Conservation (phyloP, 2,113 vertebrate species). For the human region DNA sequence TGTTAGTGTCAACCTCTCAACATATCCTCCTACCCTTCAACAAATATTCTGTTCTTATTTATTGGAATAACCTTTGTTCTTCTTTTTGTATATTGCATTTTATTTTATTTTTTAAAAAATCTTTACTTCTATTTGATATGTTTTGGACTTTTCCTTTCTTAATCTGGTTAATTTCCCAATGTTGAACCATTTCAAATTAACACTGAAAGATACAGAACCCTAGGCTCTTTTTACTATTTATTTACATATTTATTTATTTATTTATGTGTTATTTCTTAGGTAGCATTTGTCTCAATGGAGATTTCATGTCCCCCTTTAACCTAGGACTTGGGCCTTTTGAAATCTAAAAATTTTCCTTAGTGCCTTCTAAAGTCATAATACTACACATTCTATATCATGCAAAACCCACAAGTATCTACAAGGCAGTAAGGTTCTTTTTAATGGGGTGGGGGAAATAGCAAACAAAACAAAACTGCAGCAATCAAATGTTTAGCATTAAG, state of each 20-base stretch:
- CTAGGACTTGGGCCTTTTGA: not conserved
- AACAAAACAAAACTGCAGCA: not conserved
- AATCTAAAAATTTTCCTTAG: not conserved
- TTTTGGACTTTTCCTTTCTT: not conserved
- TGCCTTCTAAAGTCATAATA: not conserved
- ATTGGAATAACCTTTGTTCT: not conserved
- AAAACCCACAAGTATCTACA: not conserved
- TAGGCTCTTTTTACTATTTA: not conserved
- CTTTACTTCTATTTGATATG: not conserved
- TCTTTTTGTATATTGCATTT: not conserved
- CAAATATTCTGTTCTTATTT: not conserved
- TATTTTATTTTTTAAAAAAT: not conserved
- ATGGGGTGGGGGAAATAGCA: not conserved
- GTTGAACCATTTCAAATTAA: not conserved
- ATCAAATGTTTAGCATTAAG: not conserved
- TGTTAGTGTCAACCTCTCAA: not conserved
- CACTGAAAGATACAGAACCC: not conserved
- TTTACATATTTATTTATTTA: not conserved
- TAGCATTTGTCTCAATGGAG: not conserved
- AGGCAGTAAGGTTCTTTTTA: not conserved
- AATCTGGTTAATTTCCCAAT: not conserved
- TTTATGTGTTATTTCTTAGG: not conserved
- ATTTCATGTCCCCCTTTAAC: not conserved
- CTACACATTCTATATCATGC: not conserved
- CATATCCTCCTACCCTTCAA: not conserved